Conservation (phyloP, 1,140 invertebrate species). For the Heliconius melpomene region DNA sequence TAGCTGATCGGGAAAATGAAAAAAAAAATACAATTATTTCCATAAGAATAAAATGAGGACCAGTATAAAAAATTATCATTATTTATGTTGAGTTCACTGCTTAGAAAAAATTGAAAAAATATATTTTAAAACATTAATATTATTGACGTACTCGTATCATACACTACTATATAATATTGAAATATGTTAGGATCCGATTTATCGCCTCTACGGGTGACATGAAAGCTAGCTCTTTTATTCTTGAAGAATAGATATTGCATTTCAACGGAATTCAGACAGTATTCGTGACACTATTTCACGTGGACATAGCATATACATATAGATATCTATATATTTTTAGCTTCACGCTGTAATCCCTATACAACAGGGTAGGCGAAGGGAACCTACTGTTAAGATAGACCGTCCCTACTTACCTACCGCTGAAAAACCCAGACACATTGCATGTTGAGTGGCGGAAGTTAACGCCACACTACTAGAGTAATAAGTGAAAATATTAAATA, state of each 20-base stretch:
- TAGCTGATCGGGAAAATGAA: no score
- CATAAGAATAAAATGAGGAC: no score
- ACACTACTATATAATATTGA: background rate
- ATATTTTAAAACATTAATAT: no score
- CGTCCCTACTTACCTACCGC: background rate
- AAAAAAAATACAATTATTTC: no score
- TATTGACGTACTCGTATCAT: background rate
- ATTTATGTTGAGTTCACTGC: no score
- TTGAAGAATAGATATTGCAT: background rate
- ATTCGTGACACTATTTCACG: background rate
- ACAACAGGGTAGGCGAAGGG: background rate
- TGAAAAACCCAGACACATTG: no score
- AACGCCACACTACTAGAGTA: no score
- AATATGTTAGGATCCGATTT: background rate
- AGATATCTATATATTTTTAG: background rate
- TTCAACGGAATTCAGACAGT: background rate
- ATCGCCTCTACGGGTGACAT: background rate
- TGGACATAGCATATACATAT: background rate
- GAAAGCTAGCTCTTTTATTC: background rate
- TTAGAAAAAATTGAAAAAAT: no score
- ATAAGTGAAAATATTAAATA: no score
- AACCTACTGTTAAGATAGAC: background rate
- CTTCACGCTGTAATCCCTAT: background rate
- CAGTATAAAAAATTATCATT: no score
- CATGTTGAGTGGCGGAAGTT: no score